Conservation (phyloP, 2,113 vertebrate species). For the Todiramphus saurophagus region DNA sequence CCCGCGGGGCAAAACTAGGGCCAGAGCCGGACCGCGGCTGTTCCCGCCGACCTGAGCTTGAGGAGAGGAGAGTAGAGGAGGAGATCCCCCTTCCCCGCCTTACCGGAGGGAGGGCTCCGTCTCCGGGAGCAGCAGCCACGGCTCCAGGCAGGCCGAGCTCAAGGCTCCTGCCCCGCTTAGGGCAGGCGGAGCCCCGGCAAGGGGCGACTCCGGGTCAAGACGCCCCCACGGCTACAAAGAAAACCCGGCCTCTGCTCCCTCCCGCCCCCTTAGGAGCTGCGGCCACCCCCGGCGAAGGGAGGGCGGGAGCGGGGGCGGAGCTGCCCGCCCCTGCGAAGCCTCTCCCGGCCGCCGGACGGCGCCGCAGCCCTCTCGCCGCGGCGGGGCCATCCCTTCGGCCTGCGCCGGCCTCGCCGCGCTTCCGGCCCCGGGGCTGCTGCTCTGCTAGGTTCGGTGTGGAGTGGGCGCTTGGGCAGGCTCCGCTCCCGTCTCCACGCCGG, state of each 20-base stretch:
- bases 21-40: neutral
- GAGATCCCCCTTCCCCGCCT: neutral
- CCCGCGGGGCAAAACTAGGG: neutral
- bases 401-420: neutral
- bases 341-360: neutral
- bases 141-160: no score
- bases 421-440: neutral
- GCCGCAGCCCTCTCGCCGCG: neutral
- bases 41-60: neutral
- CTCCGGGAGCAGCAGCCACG: neutral
- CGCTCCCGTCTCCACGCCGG: neutral
- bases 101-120: neutral
- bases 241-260: neutral
- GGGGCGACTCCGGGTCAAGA: rapidly evolving
- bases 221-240: neutral
- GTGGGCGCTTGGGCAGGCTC: no score
- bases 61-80: rapidly evolving
- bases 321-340: neutral
- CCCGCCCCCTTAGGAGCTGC: neutral
- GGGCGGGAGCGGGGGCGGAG: neutral
- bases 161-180: neutral
- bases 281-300: neutral
- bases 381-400: no score
- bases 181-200: rapidly evolving
- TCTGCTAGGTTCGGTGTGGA: rapidly evolving